Evolutionary conservation across 2,888 invertebrate species (phyloP).

Genomic region (Cybosia mesomella): DNA sequence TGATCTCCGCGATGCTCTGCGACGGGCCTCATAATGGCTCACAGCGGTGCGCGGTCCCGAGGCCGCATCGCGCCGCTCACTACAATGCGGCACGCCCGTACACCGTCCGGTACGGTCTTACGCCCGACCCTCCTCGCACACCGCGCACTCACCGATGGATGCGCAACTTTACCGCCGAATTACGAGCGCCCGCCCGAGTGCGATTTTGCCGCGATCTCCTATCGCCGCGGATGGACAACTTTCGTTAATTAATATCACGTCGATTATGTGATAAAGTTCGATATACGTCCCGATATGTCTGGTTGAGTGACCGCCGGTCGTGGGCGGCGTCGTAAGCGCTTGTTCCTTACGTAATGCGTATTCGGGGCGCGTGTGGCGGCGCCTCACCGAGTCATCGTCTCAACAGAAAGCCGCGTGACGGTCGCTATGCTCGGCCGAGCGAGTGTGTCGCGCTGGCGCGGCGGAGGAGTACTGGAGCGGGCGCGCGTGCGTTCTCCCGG

Average conservation of each 20-base stretch:
- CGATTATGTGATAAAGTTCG: slow-evolving; percentile 55
- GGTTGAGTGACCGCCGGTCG: slow-evolving; percentile 44
- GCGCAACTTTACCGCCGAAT: slow-evolving; percentile 59
- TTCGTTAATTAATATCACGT: slow-evolving; percentile 48
- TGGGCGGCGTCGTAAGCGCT: slow-evolving; percentile 49
- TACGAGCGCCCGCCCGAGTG: slow-evolving; percentile 43
- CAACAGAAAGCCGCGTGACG: slow-evolving; percentile 73
- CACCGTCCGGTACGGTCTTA: slow-evolving; percentile 56
- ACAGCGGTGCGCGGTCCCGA: slow-evolving; percentile 48
- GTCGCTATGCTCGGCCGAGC: slow-evolving; percentile 63
- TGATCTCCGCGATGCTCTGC: slow-evolving; percentile 34
- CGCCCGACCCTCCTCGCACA: slow-evolving; percentile 67
- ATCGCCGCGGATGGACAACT: slow-evolving; percentile 39
- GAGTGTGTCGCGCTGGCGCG: slow-evolving; percentile 73
- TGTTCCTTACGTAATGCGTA: slow-evolving; percentile 75
- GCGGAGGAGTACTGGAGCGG: slow-evolving; percentile 75
- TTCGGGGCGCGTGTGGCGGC: slow-evolving; percentile 71
- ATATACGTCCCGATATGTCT: slow-evolving; percentile 65
- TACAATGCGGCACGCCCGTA: slow-evolving; percentile 56
- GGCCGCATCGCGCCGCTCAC: slow-evolving; percentile 55
- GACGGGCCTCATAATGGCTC: slow-evolving; percentile 52
- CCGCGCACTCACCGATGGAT: slow-evolving; percentile 58
- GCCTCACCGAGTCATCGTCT: slow-evolving; percentile 80
- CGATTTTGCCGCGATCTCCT: slow-evolving; percentile 45
- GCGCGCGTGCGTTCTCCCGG: slow-evolving; percentile 67